Percentiles rank a stretch among this genome's conserved stretches.
phyloP scores from a whole-genome alignment of 2,888 invertebrate genomes.

The Dolomedes plantarius region DNA sequence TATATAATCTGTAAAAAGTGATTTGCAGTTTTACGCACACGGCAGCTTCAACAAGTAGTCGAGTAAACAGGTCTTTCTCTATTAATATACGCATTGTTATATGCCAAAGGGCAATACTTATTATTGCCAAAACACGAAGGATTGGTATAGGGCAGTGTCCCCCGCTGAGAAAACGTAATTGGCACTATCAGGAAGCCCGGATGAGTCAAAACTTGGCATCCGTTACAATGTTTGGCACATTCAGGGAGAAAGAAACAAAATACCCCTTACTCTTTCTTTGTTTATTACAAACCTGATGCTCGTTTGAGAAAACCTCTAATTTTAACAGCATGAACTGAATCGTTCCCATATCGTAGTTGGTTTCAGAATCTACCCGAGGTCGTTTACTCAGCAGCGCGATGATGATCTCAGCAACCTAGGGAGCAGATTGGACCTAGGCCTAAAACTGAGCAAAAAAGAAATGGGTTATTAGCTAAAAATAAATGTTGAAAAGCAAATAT shows the following conservation, averaged over 20 bases:
- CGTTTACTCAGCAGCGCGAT: not conserved
- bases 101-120: not conserved
- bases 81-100: slow-evolving; percentile 5
- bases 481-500: not conserved
- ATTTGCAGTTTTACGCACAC: no score
- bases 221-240: slow-evolving; percentile 37
- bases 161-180: not conserved
- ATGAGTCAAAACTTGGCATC: not conserved
- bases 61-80: no score
- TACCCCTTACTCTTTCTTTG: not conserved
- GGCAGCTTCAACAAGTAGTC: no score
- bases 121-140: not conserved
- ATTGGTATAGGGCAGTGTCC: not conserved
- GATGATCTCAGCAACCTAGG: not conserved
- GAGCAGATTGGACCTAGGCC: not conserved
- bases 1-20: no score
- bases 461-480: not conserved
- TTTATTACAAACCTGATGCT: not conserved
- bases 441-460: not conserved
- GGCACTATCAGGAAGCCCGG: not conserved
- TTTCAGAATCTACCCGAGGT: not conserved
- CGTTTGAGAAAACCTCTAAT: not conserved
- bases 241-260: not conserved
- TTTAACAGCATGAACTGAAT: not conserved
- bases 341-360: not conserved